Base-by-base conservation (phyloP, 2,888 invertebrate genomes). In the Sphaeridia pumilis region DNA sequence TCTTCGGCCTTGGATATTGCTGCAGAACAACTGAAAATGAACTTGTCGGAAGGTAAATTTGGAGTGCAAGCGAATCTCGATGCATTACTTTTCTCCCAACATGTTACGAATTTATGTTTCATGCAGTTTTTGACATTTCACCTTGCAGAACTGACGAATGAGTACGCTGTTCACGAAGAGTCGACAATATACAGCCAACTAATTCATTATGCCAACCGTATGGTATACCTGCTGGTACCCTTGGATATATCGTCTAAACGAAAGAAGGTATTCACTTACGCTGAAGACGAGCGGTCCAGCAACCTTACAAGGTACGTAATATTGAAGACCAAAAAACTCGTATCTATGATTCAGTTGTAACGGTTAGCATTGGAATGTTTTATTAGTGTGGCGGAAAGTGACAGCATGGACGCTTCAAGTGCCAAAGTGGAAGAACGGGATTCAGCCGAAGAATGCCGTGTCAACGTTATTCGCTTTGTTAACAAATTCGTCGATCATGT, bases 121-220 rank as follows among this genome's bases (percentile, higher is more conserved):
- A n/a, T n/a, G n/a, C n/a, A n/a, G n/a, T n/a, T n/a, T n/a, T n/a
- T n/a, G n/a, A n/a, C n/a, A n/a, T n/a, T n/a, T n/a, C n/a, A n/a
- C n/a, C 20, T 7, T 38, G 52, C 69, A 73, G 82, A 82, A 51
- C 81, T 83, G 67, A 81, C 83, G 67, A 77, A 79, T 49, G 90
- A 93, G 68, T 70, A 89, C 65, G 80, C 86, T 50, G 81, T 82
- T 42, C 90, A 88, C 66, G 95, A 95, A 71, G 94, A 95, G 70
- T 89, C 92, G 1, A 94, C 93, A 0, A 76, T 95, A 62, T 95
- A 92, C 74, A 92, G 93, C 69, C 95, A 97, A 71, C 94, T 95
- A 10, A 92, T 95, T 65, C 95, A 97, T 73, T 97, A 92, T 73
- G 92, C 93, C 22, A 94, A 95, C 72, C 76, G 94, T 48, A 95